Conservation (phyloP, 2,888 invertebrate genomes). For the Oxycera nigricornis region DNA sequence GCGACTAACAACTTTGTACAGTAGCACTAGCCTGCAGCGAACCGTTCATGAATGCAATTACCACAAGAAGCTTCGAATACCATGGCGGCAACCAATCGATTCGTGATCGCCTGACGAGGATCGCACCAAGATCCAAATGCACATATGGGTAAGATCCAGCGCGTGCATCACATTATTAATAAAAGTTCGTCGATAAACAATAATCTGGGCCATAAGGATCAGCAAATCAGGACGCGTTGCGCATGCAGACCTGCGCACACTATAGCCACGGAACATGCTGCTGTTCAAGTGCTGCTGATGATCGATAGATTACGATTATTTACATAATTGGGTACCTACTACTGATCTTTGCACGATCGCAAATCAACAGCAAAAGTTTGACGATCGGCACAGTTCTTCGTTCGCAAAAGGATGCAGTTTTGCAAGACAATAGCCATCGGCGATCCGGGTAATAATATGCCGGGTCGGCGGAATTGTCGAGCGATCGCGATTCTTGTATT, state of each 20-base stretch:
- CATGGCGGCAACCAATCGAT: neutral
- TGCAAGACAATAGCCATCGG: conserved; percentile 38
- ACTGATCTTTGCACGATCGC: conserved; percentile 38
- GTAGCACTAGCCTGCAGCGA: conserved; percentile 44
- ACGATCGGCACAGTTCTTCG: neutral
- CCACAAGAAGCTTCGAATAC: conserved; percentile 43
- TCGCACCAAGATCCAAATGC: conserved; percentile 15
- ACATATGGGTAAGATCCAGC: neutral
- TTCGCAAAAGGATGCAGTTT: neutral
- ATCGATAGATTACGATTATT: conserved; percentile 42
- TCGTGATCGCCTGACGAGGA: neutral
- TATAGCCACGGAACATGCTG: neutral
- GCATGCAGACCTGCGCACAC: neutral
- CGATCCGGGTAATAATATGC: conserved; percentile 21
- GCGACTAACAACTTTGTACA: conserved; percentile 45
- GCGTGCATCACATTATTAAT: conserved; percentile 40
- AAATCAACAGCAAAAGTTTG: conserved; percentile 25
- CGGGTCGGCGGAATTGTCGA: neutral
- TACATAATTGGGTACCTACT: conserved; percentile 40
- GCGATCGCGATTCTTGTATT: conserved; percentile 18
- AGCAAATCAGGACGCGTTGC: conserved; percentile 9
- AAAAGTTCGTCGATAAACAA: conserved; percentile 37
- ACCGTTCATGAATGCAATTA: conserved; percentile 46
- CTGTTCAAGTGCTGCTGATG: conserved; percentile 19
- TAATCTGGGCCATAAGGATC: conserved; percentile 32